Percentiles rank a stretch among this genome's conserved stretches.
Conservation (phyloP, 2,113 vertebrate species). For the Cyanoramphus novaezelandiae region DNA sequence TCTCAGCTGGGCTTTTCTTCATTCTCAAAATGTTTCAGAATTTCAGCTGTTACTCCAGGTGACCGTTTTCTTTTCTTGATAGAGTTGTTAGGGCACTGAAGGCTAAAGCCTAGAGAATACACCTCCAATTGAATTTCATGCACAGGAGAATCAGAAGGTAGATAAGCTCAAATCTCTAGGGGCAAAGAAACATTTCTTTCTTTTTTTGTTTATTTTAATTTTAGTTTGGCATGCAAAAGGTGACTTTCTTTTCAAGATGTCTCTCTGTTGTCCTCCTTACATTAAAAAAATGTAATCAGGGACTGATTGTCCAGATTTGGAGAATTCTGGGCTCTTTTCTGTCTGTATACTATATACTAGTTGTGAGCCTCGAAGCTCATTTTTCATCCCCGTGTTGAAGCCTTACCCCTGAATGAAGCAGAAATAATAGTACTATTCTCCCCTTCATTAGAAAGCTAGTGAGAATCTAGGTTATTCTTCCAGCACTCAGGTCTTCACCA, state of each 20-base stretch:
- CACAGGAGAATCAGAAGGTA: neutral
- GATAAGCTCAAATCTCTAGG: neutral
- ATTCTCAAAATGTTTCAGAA: neutral
- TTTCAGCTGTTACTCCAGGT: neutral
- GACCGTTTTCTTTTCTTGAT: neutral
- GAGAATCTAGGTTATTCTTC: neutral
- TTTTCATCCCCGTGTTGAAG: neutral
- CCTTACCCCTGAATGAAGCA: neutral
- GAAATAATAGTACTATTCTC: neutral
- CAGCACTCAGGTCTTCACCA: neutral
- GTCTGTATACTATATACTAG: neutral
- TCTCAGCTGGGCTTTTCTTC: neutral
- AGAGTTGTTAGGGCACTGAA: neutral
- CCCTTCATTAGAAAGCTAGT: neutral
- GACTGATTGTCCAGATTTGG: neutral
- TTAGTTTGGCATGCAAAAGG: neutral
- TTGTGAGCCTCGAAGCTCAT: neutral
- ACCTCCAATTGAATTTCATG: neutral
- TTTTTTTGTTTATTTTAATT: neutral
- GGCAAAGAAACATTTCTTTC: neutral
- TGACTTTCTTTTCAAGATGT: neutral
- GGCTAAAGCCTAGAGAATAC: neutral
- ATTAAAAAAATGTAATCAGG: neutral
- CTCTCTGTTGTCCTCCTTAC: neutral
- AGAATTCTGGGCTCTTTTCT: neutral